A percentile compares a stretch with the other conserved stretches of the same genome.
Conservation (phyloP, 2,797 vertebrate genomes). For the Potorous gilbertii region DNA sequence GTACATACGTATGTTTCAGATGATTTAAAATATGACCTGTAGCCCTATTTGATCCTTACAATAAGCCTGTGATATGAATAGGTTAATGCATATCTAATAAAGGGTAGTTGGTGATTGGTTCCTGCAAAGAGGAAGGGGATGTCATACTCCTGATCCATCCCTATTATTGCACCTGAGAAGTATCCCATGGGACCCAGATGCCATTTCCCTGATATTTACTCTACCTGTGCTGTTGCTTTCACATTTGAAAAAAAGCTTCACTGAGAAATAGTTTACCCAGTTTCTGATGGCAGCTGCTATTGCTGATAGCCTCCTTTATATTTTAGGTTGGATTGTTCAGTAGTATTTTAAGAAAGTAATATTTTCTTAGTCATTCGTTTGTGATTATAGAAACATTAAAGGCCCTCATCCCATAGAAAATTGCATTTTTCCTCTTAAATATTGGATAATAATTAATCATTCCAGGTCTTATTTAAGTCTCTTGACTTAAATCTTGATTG, state of each 20-base stretch:
- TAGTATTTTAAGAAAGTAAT: conserved; percentile 26
- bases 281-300: conserved; percentile 45
- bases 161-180: conserved; percentile 46
- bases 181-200: conserved; percentile 26
- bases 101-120: background rate
- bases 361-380: conserved; percentile 33
- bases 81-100: conserved; percentile 21
- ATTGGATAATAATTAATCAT: conserved; percentile 48
- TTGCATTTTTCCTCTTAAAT: conserved; percentile 26
- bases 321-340: conserved; percentile 10
- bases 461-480: conserved; percentile 31
- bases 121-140: background rate
- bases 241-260: conserved; percentile 41
- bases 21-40: background rate
- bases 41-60: background rate
- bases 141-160: background rate
- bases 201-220: conserved; percentile 56
- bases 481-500: no score
- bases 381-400: conserved; percentile 37
- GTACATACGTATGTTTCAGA: background rate
- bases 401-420: conserved; percentile 10
- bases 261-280: background rate
- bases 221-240: conserved; percentile 57
- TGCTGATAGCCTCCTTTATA: conserved; percentile 37
- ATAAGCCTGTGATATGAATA: conserved; percentile 25